phyloP scores from a whole-genome alignment of 2,113 vertebrate species.

The Egretta garzetta region DNA sequence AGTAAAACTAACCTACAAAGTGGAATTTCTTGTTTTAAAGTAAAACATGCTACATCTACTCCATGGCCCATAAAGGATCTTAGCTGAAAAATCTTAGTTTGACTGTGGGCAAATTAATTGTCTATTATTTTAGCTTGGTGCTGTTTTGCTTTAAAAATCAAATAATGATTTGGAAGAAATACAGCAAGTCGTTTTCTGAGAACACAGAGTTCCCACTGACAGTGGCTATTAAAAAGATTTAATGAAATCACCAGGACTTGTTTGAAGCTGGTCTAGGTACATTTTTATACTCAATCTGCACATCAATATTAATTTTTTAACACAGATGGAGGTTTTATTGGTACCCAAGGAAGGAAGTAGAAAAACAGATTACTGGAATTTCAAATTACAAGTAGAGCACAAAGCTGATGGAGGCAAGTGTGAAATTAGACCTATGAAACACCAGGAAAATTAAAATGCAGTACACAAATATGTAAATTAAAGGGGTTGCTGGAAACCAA shows the following conservation, averaged over 20 bases:
- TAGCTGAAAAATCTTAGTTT: slow-evolving; percentile 42
- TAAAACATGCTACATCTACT: neutral
- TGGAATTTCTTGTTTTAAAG: slow-evolving; percentile 11
- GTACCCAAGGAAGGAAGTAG: slow-evolving; percentile 48
- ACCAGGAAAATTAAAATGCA: neutral
- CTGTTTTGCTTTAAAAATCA: slow-evolving; percentile 44
- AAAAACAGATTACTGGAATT: slow-evolving; percentile 46
- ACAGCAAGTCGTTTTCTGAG: slow-evolving; percentile 54
- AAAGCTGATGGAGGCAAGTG: neutral
- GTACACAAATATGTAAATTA: neutral
- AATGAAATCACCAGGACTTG: slow-evolving; percentile 64
- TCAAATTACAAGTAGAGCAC: slow-evolving; percentile 1
- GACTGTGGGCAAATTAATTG: slow-evolving; percentile 39
- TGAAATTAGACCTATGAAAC: slow-evolving; percentile 7
- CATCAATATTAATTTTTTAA: slow-evolving; percentile 75
- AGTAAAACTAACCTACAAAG: neutral
- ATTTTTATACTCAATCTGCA: slow-evolving; percentile 66
- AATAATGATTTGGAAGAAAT: slow-evolving; percentile 64
- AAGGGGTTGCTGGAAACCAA: neutral
- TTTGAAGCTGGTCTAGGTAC: slow-evolving; percentile 62
- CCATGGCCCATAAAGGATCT: slow-evolving; percentile 10
- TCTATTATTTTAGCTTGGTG: slow-evolving; percentile 56
- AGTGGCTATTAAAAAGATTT: slow-evolving; percentile 73
- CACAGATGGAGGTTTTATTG: slow-evolving; percentile 70
- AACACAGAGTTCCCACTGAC: slow-evolving; percentile 55